These are phyloP conservation scores for Bellardia pandia DNA, from an alignment of 2,888 invertebrate genomes.

Conservation along the genomic window DNA sequence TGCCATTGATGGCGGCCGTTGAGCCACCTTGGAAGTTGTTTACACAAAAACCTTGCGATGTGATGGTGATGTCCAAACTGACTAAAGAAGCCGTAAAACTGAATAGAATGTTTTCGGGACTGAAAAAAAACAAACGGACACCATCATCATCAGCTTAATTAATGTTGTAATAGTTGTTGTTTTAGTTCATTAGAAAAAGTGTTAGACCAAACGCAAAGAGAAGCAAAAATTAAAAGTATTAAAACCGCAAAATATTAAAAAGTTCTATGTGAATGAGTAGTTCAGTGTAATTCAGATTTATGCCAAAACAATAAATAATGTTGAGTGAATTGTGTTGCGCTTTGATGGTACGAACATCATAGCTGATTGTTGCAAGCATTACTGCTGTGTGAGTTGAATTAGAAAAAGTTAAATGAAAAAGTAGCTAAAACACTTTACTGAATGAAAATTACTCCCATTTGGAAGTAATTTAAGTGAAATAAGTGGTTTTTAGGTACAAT, in stretches of 20 bases:
- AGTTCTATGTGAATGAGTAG: background rate
- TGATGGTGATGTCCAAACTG: constrained; percentile 86
- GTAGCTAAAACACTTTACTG: background rate
- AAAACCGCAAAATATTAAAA: constrained; percentile 13
- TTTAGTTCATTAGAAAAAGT: background rate
- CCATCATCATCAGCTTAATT: background rate
- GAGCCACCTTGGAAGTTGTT: constrained; percentile 84
- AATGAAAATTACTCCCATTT: background rate
- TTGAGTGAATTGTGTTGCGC: background rate
- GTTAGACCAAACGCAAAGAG: background rate
- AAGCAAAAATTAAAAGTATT: background rate
- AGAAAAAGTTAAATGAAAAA: background rate
- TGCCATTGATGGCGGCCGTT: constrained; percentile 80
- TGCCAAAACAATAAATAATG: background rate
- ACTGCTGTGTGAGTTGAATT: background rate
- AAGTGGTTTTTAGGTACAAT: too few species aligned
- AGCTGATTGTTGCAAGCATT: background rate
- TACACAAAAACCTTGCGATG: constrained; percentile 83
- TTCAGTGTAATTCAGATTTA: background rate
- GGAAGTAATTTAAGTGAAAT: too few species aligned
- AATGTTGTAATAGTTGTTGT: constrained; percentile 32
- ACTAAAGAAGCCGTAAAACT: constrained; percentile 86
- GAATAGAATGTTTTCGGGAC: constrained; percentile 83
- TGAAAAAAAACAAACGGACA: constrained; percentile 54
- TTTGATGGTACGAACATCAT: background rate